Evolutionary conservation across 1,140 invertebrate species (phyloP).

Genomic region (Drosophila kurseongensis): DNA sequence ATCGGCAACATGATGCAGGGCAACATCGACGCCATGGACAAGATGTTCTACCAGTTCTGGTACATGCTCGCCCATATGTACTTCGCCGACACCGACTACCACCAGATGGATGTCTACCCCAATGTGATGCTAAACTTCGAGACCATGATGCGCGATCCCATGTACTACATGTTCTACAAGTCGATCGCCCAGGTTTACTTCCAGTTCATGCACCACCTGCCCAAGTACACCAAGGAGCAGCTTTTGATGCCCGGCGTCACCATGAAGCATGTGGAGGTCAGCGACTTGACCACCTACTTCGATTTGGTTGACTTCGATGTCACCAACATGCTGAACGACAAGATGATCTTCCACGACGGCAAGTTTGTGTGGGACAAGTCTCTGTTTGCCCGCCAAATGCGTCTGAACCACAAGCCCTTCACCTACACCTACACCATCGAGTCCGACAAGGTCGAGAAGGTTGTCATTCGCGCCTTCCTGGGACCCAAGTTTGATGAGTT

Average conservation of each 20-base stretch:
- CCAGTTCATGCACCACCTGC: slow-evolving; percentile 86
- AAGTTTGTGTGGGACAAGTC: slow-evolving; percentile 8
- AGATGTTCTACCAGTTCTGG: slow-evolving; percentile 84
- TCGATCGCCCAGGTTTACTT: slow-evolving; percentile 86
- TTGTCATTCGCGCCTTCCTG: slow-evolving; percentile 69
- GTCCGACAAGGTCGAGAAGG: slow-evolving; percentile 81
- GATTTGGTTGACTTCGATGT: slow-evolving; percentile 9
- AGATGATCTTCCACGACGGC: slow-evolving; percentile 13
- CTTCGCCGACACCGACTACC: slow-evolving; percentile 67
- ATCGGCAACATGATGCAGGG: slow-evolving; percentile 11
- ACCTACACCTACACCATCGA: slow-evolving; percentile 78
- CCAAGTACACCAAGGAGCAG: slow-evolving; percentile 87
- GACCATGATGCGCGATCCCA: slow-evolving; percentile 88
- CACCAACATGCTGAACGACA: slow-evolving; percentile 13
- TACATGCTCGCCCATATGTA: slow-evolving; percentile 76
- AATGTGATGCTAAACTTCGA: slow-evolving; percentile 85
- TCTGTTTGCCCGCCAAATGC: slow-evolving; percentile 8
- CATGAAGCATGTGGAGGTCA: slow-evolving; percentile 11
- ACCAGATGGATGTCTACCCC: slow-evolving; percentile 84
- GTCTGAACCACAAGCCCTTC: slow-evolving; percentile 14
- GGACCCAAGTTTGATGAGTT: slow-evolving; percentile 84
- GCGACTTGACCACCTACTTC: slow-evolving; percentile 13
- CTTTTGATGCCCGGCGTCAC: slow-evolving; percentile 83
- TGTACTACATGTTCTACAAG: slow-evolving; percentile 88
- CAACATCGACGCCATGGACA: slow-evolving; percentile 12